Conservation (phyloP, 2,888 invertebrate genomes). For the Hyposoter didymator region DNA sequence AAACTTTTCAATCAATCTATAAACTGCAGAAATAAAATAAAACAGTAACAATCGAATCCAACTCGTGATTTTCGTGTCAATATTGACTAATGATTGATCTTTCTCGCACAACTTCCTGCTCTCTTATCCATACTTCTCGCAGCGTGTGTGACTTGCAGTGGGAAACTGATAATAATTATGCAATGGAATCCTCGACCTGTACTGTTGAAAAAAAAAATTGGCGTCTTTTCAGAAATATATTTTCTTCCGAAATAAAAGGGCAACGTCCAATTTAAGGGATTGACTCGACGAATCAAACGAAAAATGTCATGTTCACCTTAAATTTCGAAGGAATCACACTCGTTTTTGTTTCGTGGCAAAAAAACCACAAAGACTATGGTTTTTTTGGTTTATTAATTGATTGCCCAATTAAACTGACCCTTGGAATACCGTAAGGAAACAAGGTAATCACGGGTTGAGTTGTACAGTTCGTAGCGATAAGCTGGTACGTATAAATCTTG, state of each 20-base stretch:
- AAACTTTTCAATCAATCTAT: constrained; percentile 19
- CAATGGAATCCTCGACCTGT: not conserved
- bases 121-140: not conserved
- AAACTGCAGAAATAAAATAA: not conserved
- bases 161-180: not conserved
- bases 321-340: not conserved
- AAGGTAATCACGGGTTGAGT: constrained; percentile 10
- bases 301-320: not conserved
- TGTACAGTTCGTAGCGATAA: constrained; percentile 23
- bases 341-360: not conserved
- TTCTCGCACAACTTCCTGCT: not conserved
- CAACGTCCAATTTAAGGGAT: not conserved
- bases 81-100: not conserved
- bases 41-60: not conserved
- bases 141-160: not conserved
- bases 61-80: not conserved
- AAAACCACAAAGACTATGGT: not conserved
- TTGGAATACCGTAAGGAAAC: not conserved
- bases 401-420: not conserved
- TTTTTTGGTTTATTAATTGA: not conserved
- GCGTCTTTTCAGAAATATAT: not conserved
- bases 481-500: constrained; percentile 14
- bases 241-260: not conserved
- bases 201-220: not conserved
- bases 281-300: not conserved